A percentile compares a stretch with the other conserved stretches of the same genome.
Conservation (phyloP, 2,113 vertebrate species). For the Laticauda colubrina region DNA sequence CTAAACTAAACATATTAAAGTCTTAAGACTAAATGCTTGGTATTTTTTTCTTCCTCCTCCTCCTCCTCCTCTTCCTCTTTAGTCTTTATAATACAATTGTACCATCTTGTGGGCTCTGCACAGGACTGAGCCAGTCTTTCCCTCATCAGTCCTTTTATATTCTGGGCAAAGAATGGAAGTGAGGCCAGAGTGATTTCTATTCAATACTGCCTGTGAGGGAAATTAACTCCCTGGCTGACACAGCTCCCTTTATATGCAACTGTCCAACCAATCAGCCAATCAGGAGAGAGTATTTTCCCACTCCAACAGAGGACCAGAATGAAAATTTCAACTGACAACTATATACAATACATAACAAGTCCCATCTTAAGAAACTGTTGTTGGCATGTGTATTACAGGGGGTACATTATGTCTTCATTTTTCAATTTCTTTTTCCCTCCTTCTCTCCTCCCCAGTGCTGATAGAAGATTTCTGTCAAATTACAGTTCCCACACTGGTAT, state of each 20-base stretch:
- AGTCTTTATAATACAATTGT: conserved; percentile 76
- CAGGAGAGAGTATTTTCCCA: no score
- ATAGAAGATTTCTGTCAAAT: no score
- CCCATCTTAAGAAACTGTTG: no score
- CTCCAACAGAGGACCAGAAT: conserved; percentile 36
- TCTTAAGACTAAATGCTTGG: background rate
- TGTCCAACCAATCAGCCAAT: no score
- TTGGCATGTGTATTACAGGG: background rate
- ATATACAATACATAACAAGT: no score
- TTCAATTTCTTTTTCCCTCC: background rate
- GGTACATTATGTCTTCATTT: background rate
- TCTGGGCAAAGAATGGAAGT: no score
- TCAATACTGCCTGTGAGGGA: no score
- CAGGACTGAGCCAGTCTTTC: conserved; percentile 65
- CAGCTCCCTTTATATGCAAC: no score
- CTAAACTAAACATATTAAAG: background rate
- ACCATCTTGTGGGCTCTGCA: conserved; percentile 78
- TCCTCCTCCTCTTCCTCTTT: background rate
- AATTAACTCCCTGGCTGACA: no score
- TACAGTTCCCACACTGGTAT: no score
- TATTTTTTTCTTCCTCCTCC: background rate
- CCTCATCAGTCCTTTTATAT: conserved; percentile 42
- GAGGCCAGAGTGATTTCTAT: no score
- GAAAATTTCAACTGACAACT: conserved; percentile 7
- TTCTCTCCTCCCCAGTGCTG: no score